Evolutionary conservation across 2,113 vertebrate genomes (phyloP).

Genomic region (Irena cyanogastra): DNA sequence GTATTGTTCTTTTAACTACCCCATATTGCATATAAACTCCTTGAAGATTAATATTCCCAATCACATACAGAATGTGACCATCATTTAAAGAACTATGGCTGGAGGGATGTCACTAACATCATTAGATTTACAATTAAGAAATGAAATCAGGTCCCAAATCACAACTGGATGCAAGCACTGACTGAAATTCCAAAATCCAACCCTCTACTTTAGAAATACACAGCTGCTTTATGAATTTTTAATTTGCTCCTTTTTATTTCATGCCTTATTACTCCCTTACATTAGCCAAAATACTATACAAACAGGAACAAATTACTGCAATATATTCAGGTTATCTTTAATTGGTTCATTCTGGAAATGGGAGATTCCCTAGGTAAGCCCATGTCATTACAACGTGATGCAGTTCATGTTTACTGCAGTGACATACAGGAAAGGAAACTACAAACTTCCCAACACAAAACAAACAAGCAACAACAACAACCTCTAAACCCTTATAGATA

Average conservation of each 20-base stretch:
- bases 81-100: background rate
- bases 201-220: background rate
- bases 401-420: background rate
- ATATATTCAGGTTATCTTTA: background rate
- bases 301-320: background rate
- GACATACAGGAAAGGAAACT: background rate
- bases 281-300: background rate
- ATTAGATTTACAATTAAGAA: background rate
- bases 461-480: background rate
- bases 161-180: background rate
- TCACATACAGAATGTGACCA: background rate
- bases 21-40: background rate
- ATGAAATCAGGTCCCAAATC: background rate
- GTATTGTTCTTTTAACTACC: background rate
- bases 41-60: background rate
- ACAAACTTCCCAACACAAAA: background rate
- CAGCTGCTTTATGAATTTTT: slow-evolving; percentile 12
- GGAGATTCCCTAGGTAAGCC: background rate
- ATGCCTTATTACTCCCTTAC: background rate
- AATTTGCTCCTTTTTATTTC: background rate
- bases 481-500: background rate
- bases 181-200: background rate
- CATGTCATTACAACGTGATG: background rate
- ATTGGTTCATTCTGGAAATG: background rate
- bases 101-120: background rate